Conservation (phyloP, 1,140 invertebrate genomes). For the Metopolophium dirhodum region DNA sequence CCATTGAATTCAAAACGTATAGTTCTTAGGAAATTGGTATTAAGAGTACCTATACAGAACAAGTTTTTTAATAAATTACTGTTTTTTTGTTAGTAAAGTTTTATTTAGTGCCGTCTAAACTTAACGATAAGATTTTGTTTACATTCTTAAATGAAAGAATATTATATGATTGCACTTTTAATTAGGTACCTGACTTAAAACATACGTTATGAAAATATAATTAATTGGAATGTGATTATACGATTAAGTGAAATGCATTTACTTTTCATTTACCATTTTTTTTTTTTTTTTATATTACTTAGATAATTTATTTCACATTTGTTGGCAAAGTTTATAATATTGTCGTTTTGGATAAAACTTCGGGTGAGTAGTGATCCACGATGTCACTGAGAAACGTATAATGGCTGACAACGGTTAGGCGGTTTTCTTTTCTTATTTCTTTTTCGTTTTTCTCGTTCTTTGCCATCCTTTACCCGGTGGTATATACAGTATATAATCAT, state of each 20-base stretch:
- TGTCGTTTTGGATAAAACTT: not conserved
- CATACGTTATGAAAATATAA: not conserved
- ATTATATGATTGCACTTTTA: not conserved
- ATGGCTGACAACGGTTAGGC: not conserved
- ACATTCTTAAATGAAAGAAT: not conserved
- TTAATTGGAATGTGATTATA: not conserved
- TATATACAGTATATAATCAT: constrained; percentile 11
- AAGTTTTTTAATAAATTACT: not conserved
- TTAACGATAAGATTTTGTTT: not conserved
- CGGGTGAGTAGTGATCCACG: not conserved
- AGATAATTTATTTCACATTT: not conserved
- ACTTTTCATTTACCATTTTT: not conserved
- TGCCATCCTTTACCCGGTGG: too few relatives aligned
- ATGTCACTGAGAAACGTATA: not conserved
- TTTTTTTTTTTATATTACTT: not conserved
- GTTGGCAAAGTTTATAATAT: not conserved
- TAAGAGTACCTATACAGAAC: not conserved
- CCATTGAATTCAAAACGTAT: not conserved
- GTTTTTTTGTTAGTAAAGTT: not conserved
- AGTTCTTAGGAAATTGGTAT: not conserved
- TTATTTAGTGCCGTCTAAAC: not conserved
- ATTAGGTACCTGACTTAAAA: not conserved
- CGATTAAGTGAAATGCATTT: not conserved
- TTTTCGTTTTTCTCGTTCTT: not conserved
- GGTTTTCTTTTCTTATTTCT: not conserved